phyloP scores from a whole-genome alignment of 2,888 invertebrate genomes.

The Euclidia mi region DNA sequence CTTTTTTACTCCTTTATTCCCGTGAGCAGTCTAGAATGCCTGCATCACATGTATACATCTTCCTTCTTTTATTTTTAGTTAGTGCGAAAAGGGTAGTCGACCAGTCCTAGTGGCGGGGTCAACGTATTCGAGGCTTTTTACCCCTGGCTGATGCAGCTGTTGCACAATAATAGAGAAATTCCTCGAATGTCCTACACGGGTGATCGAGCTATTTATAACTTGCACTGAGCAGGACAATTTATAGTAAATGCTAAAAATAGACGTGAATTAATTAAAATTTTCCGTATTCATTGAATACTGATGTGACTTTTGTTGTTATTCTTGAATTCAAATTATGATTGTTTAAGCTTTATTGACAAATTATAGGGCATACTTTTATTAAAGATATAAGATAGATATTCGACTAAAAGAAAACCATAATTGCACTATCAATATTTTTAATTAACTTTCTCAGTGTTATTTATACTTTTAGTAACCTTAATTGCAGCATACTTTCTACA shows the following conservation, averaged over 20 bases:
- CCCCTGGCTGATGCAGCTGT: constrained; percentile 81
- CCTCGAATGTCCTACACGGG: constrained; percentile 72
- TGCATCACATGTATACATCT: constrained; percentile 77
- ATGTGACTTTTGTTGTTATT: constrained; percentile 21
- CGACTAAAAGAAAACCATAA: constrained; percentile 3
- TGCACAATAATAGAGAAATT: constrained; percentile 87
- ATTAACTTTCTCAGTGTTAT: constrained; percentile 37
- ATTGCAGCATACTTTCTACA: constrained; percentile 34
- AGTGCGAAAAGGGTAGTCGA: constrained; percentile 82
- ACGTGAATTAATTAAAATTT: constrained; percentile 44
- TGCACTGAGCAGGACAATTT: constrained; percentile 42
- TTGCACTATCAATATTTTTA: constrained; percentile 4
- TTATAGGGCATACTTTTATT: not conserved
- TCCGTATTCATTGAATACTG: constrained; percentile 41
- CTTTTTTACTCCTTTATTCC: constrained; percentile 75
- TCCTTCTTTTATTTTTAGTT: constrained; percentile 86
- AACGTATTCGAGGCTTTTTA: constrained; percentile 84
- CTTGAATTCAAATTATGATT: not conserved
- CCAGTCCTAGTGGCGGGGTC: constrained; percentile 76
- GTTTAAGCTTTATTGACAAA: not conserved
- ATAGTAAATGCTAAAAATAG: constrained; percentile 44
- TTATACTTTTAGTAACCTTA: constrained; percentile 27
- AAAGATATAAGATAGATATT: not conserved
- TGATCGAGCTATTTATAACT: constrained; percentile 65
- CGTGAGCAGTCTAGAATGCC: constrained; percentile 78